Evolutionary conservation across 2,888 invertebrate species (phyloP).

Genomic region (Podotricha telesiphe): DNA sequence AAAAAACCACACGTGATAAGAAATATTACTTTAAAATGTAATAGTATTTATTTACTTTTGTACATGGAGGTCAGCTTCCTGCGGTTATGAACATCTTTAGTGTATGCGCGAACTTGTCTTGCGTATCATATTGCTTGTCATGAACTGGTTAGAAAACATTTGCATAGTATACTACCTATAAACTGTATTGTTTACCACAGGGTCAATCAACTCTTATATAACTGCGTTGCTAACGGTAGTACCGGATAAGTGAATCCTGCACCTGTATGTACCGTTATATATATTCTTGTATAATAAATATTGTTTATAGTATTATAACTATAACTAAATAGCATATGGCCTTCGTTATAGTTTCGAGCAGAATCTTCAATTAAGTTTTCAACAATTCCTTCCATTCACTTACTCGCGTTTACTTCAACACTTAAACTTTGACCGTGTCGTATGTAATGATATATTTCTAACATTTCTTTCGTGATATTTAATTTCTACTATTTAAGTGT

Average conservation of each 20-base stretch:
- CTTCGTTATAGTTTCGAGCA: not conserved
- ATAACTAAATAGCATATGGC: not conserved
- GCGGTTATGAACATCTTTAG: not conserved
- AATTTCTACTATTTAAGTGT: too few species aligned
- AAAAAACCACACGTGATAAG: too few species aligned
- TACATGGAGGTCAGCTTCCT: too few species aligned
- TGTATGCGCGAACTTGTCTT: not conserved
- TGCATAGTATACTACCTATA: slow-evolving; percentile 33
- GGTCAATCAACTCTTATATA: slow-evolving; percentile 44
- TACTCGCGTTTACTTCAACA: not conserved
- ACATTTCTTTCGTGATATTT: too few species aligned
- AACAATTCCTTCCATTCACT: not conserved
- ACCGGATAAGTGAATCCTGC: slow-evolving; percentile 37
- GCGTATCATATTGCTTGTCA: slow-evolving; percentile 6
- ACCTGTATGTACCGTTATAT: slow-evolving; percentile 51
- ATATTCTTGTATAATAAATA: not conserved
- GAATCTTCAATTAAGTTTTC: not conserved
- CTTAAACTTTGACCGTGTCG: not conserved
- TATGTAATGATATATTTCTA: too few species aligned
- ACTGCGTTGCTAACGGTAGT: slow-evolving; percentile 41
- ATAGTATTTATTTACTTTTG: too few species aligned
- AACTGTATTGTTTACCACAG: slow-evolving; percentile 39
- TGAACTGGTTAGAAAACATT: slow-evolving; percentile 30
- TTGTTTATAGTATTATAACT: slow-evolving; percentile 2
- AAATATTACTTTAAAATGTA: too few species aligned